phyloP scores from a whole-genome alignment of 2,113 vertebrate species.

The Lepus americanus region DNA sequence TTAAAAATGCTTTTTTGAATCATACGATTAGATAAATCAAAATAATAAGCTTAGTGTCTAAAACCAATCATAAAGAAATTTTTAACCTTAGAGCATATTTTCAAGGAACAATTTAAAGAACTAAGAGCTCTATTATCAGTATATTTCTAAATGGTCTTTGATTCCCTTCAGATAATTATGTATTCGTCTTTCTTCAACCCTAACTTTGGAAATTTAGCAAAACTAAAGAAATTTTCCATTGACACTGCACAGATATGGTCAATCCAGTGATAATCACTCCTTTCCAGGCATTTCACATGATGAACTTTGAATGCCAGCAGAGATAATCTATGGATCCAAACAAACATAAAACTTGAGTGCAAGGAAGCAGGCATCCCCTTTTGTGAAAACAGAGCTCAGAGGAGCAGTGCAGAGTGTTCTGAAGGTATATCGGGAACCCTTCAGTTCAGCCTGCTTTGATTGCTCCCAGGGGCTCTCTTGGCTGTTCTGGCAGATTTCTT shows the following conservation, averaged over 20 bases:
- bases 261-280: background rate
- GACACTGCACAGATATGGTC: background rate
- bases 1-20: background rate
- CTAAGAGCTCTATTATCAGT: background rate
- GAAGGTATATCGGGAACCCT: slow-evolving; percentile 8
- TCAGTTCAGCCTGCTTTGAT: background rate
- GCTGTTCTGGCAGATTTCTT: slow-evolving; percentile 23
- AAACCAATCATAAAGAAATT: slow-evolving; percentile 5
- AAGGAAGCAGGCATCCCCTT: background rate
- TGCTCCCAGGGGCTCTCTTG: slow-evolving; percentile 52
- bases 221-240: slow-evolving; percentile 29
- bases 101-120: slow-evolving; percentile 12
- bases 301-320: background rate
- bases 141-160: background rate
- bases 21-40: background rate
- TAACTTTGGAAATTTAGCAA: slow-evolving; percentile 10
- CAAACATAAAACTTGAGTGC: slow-evolving; percentile 6
- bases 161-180: background rate
- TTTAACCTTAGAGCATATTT: background rate
- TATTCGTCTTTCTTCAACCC: background rate
- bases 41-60: background rate
- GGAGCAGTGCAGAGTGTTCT: background rate
- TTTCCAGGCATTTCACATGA: slow-evolving; percentile 42
- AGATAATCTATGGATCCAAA: slow-evolving; percentile 59
- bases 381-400: background rate